Evolutionary conservation across 2,888 invertebrate genomes (phyloP).

Genomic region (Mantis religiosa): DNA sequence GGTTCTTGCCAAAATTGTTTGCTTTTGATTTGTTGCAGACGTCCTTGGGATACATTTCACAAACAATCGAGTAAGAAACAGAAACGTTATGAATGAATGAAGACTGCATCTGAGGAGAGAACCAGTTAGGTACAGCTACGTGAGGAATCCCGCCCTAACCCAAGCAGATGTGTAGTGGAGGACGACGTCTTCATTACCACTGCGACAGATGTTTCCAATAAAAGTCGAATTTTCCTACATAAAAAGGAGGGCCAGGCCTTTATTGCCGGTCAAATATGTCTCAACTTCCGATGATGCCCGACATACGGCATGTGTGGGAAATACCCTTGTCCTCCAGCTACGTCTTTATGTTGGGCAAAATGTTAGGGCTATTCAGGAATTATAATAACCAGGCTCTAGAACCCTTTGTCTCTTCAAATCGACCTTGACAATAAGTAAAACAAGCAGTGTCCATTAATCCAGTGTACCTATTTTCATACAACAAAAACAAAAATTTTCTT

Average conservation of each 20-base stretch:
- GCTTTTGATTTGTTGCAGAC: no score
- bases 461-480: no score
- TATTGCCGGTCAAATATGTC: neutral
- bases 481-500: no score
- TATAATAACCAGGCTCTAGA: no score
- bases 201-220: neutral
- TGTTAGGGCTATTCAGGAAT: neutral
- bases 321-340: neutral
- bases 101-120: neutral
- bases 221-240: neutral
- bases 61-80: no score
- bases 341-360: neutral
- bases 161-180: neutral
- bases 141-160: neutral
- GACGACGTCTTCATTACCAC: neutral
- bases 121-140: neutral
- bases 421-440: no score
- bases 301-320: neutral
- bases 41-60: no score
- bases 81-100: no score
- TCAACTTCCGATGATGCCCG: neutral
- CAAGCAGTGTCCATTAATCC: no score
- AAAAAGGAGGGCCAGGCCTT: neutral
- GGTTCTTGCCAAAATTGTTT: no score
- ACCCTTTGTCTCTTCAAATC: no score